Evolutionary conservation across 2,113 vertebrate genomes (phyloP), one percentile per base, ranked within the genome.

Genomic region (Percina caprodes): DNA sequence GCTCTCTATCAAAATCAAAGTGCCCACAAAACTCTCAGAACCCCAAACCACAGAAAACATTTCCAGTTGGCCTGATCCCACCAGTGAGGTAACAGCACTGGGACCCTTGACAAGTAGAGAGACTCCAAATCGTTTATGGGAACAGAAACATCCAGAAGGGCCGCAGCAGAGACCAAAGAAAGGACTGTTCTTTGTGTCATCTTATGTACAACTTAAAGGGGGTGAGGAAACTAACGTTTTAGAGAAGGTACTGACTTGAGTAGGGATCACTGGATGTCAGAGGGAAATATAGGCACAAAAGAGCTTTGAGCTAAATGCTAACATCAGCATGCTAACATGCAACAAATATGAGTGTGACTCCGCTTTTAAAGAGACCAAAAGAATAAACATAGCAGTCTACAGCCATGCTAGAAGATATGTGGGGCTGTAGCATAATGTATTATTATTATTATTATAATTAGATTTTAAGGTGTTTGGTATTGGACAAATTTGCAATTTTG

Each of bases 41-140:
- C 79, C 88, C 85, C 10, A 86, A 88, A 93, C 91, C 92, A 78
- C 92, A 73, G 69, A 78, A 82, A 94, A 88, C 93, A 93, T 90
- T 95, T 95, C 94, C 95, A 95, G 90, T 92, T 95, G 95, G 94
- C 91, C 78, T 1, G 1, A 52, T 80, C 87, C 86, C 91, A 89
- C 82, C 62, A 76, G 85, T 94, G 94, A 94, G 92, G 86, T 94
- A 92, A 95, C 83, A 80, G 81, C 76, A 68, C 87, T 88, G 89
- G 93, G 92, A 92, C 83, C 70, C 82, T 80, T 78, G 92, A 90
- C 92, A 89, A 89, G 81, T 60, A 15, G 55, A 87, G 66, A 68
- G 77, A 56, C 87, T 91, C 83, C 79, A 90, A 79, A 74, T 77
- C 68, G 30, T 86, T 91, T 87, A 74, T 83, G 81, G 80, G 84